Evolutionary conservation across 2,113 vertebrate genomes (phyloP).

Genomic region (Sisor rabdophorus): DNA sequence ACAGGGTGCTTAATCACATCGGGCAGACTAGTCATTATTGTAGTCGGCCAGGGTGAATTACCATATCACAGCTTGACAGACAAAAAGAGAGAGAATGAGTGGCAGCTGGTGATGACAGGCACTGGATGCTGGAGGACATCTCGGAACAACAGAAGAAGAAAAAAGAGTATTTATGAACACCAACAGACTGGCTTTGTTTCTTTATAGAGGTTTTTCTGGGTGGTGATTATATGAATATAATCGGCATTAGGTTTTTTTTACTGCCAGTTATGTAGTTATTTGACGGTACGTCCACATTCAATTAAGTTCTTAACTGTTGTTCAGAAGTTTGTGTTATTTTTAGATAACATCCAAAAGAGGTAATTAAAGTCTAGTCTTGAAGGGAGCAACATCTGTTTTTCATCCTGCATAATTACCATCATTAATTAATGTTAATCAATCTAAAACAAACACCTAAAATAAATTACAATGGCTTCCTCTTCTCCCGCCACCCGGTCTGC

Average conservation of each 20-base stretch:
- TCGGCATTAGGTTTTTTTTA: not conserved
- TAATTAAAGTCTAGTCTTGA: constrained; percentile 75
- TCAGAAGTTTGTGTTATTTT: constrained; percentile 69
- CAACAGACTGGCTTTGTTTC: not conserved
- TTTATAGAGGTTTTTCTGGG: not conserved
- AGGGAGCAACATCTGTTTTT: constrained; percentile 80
- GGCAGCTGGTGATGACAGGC: constrained; percentile 47
- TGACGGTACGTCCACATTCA: not conserved
- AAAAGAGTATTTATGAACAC: not conserved
- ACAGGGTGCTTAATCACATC: constrained; percentile 49
- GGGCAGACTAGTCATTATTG: constrained; percentile 52
- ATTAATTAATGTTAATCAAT: constrained; percentile 82
- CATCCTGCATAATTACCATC: constrained; percentile 77
- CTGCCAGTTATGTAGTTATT: too few species aligned
- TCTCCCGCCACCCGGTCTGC: constrained; percentile 54
- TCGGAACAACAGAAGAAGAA: not conserved
- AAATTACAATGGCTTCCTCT: constrained; percentile 70
- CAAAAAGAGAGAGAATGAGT: constrained; percentile 44
- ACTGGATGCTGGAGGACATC: constrained; percentile 8
- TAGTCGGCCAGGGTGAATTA: constrained; percentile 52
- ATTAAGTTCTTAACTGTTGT: constrained; percentile 32
- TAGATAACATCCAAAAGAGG: constrained; percentile 67
- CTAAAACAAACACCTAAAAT: constrained; percentile 75
- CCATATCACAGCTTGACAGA: constrained; percentile 55
- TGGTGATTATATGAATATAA: not conserved